phyloP scores from a whole-genome alignment of 1,140 invertebrate species.

The Marisa cornuarietis region DNA sequence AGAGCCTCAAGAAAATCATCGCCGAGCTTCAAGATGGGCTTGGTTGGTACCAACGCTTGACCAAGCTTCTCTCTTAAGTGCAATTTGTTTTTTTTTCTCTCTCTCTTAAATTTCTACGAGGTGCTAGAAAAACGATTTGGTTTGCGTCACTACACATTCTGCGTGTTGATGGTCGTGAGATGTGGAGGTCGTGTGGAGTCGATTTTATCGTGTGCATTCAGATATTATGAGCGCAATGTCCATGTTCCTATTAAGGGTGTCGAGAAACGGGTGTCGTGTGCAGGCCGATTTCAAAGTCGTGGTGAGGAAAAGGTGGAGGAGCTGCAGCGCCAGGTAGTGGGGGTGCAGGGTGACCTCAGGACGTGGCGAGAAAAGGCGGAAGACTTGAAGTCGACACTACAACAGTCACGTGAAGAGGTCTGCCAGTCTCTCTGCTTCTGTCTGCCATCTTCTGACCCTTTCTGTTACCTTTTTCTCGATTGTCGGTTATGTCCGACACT shows the following conservation, averaged over 20 bases:
- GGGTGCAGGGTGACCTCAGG: slow-evolving; percentile 29
- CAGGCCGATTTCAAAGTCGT: slow-evolving; percentile 39
- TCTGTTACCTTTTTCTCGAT: background rate
- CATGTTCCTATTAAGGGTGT: no score
- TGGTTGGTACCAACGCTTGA: slow-evolving; percentile 33
- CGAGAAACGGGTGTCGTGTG: background rate
- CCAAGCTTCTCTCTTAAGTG: background rate
- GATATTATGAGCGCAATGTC: no score
- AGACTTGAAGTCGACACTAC: slow-evolving; percentile 28
- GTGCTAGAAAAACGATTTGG: no score
- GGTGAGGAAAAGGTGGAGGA: slow-evolving; percentile 44
- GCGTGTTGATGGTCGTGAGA: no score
- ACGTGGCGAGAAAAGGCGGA: slow-evolving; percentile 16
- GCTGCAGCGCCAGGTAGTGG: slow-evolving; percentile 39
- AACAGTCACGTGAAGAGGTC: slow-evolving; percentile 42
- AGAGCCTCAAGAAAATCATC: slow-evolving; percentile 58
- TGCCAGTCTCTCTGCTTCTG: background rate
- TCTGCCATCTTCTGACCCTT: background rate
- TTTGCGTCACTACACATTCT: no score
- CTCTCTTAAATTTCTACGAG: no score
- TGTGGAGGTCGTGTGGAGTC: no score
- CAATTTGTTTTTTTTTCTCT: no score
- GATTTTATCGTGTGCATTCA: no score
- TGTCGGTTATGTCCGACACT: no score
- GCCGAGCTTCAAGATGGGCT: slow-evolving; percentile 51